Evolutionary conservation across 2,113 vertebrate species (phyloP), one percentile per base, ranked within the genome.

Genomic region (Oryzias celebensis): DNA sequence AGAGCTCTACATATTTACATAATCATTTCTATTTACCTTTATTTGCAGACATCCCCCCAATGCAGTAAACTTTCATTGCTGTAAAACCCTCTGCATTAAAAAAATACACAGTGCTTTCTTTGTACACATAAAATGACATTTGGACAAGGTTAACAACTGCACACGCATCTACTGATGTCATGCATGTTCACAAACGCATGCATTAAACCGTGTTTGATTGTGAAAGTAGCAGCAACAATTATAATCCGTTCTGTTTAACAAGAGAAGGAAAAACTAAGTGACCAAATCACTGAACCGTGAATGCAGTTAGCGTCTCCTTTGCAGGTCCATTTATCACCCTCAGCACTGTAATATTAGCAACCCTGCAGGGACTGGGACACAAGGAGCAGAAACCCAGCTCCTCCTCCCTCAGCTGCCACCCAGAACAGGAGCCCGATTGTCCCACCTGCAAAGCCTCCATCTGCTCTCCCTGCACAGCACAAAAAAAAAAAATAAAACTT

Each of bases 391-490:
- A 80, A 74, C 65, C 65, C 81, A 61, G 78, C 82, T 89, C 88
- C 77, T 87, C 88, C 83, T 85, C 86, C 78, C 83, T 24, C 73
- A 45, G 71, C 66, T 65, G 83, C 82, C 58, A 62, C 65, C 22
- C 43, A 80, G 76, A 91, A 85, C 89, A 92, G 87, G 89, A 89
- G 86, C 82, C 66, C 44, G 76, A 80, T 63, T 89, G 82, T 89
- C 80, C 92, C 91, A 92, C 92, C 91, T 91, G 90, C 85, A 87
- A 90, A 85, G 88, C 51, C 80, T 89, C 92, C 91, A 93, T 93
- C 92, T 93, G 92, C 76, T 92, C 84, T 68, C 59, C 61, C 66
- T 70, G 49, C 80, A 83, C 80, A 63, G 58, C 78, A 68, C 58
- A 73, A 65, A 63, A 31, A 13, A 20, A 14, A 22, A 14, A 54